Percentiles rank a stretch among this genome's conserved stretches.
Evolutionary conservation across 2,113 vertebrate genomes (phyloP).

Genomic region (Macquaria ambigua): DNA sequence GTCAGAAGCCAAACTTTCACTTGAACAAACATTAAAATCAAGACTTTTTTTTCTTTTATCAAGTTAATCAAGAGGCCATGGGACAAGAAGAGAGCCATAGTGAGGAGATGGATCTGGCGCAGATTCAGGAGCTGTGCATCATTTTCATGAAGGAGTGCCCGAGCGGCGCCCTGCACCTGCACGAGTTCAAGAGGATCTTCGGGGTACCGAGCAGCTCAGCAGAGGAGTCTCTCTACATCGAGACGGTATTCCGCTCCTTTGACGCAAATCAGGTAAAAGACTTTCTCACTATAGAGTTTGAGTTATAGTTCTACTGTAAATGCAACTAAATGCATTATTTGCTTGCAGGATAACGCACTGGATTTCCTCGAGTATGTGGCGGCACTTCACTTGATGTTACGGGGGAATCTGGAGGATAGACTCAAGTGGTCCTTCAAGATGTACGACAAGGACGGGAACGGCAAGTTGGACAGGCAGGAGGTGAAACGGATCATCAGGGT

Average conservation of each 20-base stretch:
- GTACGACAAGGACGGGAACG: constrained; percentile 89
- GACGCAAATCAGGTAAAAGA: constrained; percentile 87
- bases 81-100: constrained; percentile 76
- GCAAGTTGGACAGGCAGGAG: constrained; percentile 87
- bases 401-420: constrained; percentile 88
- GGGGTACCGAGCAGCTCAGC: constrained; percentile 83
- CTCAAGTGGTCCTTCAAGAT: constrained; percentile 92
- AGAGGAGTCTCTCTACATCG: constrained; percentile 87
- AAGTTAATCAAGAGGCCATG: constrained; percentile 13
- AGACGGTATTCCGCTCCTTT: constrained; percentile 89
- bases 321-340: background rate
- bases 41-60: fast-evolving
- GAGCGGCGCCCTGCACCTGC: constrained; percentile 87
- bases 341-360: constrained; percentile 85
- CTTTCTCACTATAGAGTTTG: fast-evolving
- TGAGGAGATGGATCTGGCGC: constrained; percentile 82
- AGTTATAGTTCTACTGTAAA: background rate
- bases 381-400: constrained; percentile 86
- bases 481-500: constrained; percentile 87
- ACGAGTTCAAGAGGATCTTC: constrained; percentile 91
- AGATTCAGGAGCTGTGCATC: constrained; percentile 89
- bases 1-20: background rate
- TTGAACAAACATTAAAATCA: background rate
- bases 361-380: constrained; percentile 90
- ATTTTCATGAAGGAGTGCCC: constrained; percentile 90